Evolutionary conservation across 2,797 vertebrate species (phyloP).

Genomic region (Pristis pectinata): DNA sequence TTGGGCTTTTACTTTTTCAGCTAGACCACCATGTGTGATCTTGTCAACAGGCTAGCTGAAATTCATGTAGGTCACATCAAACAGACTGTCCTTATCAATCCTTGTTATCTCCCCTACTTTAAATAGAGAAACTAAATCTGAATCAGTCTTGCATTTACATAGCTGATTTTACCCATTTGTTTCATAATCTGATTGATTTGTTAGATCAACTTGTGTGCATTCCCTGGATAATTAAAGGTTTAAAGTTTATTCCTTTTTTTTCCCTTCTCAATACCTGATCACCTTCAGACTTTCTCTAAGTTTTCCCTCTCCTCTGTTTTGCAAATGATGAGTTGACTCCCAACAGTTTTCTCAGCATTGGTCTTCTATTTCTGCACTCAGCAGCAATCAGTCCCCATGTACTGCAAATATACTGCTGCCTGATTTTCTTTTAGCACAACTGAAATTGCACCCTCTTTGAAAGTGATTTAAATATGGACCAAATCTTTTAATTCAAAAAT

Average conservation of each 20-base stretch:
- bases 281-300: background rate
- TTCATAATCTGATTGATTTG: background rate
- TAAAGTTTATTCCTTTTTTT: background rate
- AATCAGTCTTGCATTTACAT: background rate
- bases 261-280: background rate
- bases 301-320: background rate
- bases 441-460: background rate
- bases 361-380: background rate
- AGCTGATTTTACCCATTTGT: background rate
- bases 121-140: background rate
- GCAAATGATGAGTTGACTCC: background rate
- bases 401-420: background rate
- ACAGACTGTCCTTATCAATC: too few relatives aligned
- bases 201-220: background rate
- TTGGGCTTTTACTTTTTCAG: too few relatives aligned
- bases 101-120: too few relatives aligned
- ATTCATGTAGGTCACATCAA: too few relatives aligned
- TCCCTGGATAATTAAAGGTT: background rate
- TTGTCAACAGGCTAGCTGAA: too few relatives aligned
- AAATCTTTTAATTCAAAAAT: background rate
- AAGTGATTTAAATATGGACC: background rate
- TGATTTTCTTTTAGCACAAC: background rate
- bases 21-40: too few relatives aligned
- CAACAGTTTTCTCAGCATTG: background rate
- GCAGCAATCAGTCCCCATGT: background rate